phyloP scores from a whole-genome alignment of 2,888 invertebrate species.

The Balanococcus diminutus region DNA sequence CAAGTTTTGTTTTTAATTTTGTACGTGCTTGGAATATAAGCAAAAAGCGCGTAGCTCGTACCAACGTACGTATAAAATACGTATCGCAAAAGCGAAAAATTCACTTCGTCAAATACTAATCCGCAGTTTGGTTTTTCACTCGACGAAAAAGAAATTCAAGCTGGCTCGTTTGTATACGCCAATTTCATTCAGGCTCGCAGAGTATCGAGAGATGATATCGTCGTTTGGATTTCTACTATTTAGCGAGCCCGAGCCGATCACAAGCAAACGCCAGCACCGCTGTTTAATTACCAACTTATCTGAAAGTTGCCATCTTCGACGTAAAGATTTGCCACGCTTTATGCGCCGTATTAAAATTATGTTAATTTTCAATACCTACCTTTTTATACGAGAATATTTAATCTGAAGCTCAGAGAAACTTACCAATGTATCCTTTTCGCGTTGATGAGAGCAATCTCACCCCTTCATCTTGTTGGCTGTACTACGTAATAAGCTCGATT shows the following conservation, averaged over 20 bases:
- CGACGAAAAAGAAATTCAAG: not conserved
- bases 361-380: slow-evolving; percentile 28
- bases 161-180: not conserved
- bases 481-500: not conserved
- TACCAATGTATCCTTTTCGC: not conserved
- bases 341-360: slow-evolving; percentile 15
- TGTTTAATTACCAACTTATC: slow-evolving; percentile 21
- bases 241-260: not conserved
- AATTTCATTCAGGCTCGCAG: too few species aligned
- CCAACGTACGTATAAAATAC: not conserved
- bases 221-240: not conserved
- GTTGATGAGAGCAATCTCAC: slow-evolving; percentile 17
- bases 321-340: not conserved
- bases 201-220: not conserved
- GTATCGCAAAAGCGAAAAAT: not conserved
- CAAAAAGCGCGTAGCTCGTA: not conserved
- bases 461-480: not conserved
- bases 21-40: slow-evolving; percentile 9
- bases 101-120: slow-evolving; percentile 4
- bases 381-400: slow-evolving; percentile 18
- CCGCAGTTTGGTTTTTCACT: not conserved
- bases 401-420: not conserved
- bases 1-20: slow-evolving; percentile 20
- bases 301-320: not conserved
- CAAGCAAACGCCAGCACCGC: not conserved